Conservation (phyloP, 2,113 vertebrate species). For the Malurus cyaneus region DNA sequence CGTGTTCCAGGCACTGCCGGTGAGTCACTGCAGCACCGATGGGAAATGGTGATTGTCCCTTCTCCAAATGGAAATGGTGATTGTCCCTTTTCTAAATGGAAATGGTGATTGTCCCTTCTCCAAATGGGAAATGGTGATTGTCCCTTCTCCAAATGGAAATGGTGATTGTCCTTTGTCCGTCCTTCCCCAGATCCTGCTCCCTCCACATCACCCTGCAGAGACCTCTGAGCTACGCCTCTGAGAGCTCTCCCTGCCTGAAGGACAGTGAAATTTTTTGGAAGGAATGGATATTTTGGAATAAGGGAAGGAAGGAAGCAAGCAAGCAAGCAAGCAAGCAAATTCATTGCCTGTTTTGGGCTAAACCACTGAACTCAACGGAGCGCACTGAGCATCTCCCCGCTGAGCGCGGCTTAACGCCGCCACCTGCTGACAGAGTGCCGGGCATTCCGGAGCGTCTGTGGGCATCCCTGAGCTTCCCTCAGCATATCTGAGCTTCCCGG, state of each 20-base stretch:
- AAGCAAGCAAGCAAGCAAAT: not conserved
- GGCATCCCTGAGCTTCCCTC: not conserved
- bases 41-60: not conserved
- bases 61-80: too few species aligned
- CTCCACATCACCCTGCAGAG: fast-evolving
- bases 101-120: too few species aligned
- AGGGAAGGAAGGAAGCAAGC: too few species aligned
- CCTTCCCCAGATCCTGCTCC: not conserved
- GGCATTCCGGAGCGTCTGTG: not conserved
- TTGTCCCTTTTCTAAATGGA: too few species aligned
- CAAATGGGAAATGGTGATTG: too few species aligned
- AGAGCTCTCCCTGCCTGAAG: too few species aligned
- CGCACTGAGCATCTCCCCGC: not conserved
- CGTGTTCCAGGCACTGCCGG: not conserved
- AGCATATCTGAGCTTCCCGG: fast-evolving
- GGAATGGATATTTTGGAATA: too few species aligned
- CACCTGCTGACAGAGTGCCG: not conserved
- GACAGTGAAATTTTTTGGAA: too few species aligned
- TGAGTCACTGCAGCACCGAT: not conserved
- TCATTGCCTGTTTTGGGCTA: not conserved
- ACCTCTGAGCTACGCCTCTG: too few species aligned
- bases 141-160: too few species aligned
- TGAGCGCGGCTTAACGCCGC: not conserved
- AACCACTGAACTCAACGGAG: not conserved
- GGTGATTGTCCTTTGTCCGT: not conserved